Percentiles rank a stretch among this genome's conserved stretches.
These are phyloP conservation scores for Arge pagana DNA, from an alignment of 2,888 invertebrate species.

Conservation along the genomic window DNA sequence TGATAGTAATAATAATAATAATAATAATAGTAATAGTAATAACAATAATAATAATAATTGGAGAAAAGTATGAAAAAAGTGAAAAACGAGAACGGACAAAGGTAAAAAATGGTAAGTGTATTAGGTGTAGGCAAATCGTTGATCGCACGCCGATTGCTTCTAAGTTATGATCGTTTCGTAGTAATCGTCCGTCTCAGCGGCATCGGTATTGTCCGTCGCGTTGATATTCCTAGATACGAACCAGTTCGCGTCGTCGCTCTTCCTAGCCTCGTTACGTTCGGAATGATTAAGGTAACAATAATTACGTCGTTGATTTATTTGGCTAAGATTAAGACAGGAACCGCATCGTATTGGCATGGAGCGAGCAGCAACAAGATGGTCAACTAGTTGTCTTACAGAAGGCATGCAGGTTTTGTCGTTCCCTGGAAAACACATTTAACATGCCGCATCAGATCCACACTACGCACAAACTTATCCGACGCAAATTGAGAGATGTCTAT, in stretches of 20 bases:
- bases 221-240: slow-evolving; percentile 39
- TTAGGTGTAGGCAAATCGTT: slow-evolving; percentile 12
- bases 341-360: slow-evolving; percentile 53
- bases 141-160: slow-evolving; percentile 2
- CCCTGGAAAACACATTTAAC: slow-evolving; percentile 59
- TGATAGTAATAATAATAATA: no score
- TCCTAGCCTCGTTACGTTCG: slow-evolving; percentile 40
- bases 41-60: no score
- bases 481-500: no score
- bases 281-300: slow-evolving; percentile 41
- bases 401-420: slow-evolving; percentile 65
- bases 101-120: no score
- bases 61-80: no score
- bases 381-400: slow-evolving; percentile 61
- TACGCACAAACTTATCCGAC: slow-evolving; percentile 26
- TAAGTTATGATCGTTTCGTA: slow-evolving; percentile 5
- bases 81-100: no score
- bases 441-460: slow-evolving; percentile 54
- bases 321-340: slow-evolving; percentile 53
- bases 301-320: slow-evolving; percentile 48
- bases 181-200: no score
- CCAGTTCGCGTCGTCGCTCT: slow-evolving; percentile 31
- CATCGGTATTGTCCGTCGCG: slow-evolving; percentile 36
- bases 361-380: slow-evolving; percentile 55
- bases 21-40: no score